Evolutionary conservation across 1,140 invertebrate genomes (phyloP), one percentile per base, ranked within the genome.

Genomic region (Pentalonia nigronervosa): DNA sequence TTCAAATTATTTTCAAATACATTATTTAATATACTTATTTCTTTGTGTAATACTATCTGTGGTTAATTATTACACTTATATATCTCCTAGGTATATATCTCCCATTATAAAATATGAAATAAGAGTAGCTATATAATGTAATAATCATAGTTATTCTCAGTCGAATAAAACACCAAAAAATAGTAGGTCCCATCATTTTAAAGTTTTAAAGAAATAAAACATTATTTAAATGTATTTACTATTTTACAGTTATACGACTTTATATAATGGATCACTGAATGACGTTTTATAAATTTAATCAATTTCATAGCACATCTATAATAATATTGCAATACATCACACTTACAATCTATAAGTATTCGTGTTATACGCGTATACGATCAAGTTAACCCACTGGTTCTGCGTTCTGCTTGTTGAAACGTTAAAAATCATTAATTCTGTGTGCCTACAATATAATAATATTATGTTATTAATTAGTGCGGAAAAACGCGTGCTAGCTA

Each of bases 1-100:
- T n/a, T 67, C 4, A n/a, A 76, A 76, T 76, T 76, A 67, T 67
- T 67, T n/a, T 17, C 14, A 76, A 76, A n/a, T n/a, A 76, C 60
- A n/a, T 76, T 76, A n/a, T 76, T 76, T 76, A 76, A 76, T 76
- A 76, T n/a, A n/a, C n/a, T n/a, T 76, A 76, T 76, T 76, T 76
- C 30, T 76, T 76, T 76, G 4, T n/a, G 30, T 67, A 67, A 14
- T 67, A 67, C 3, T 60, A 30, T 60, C 25, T 30, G 25, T 60
- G 56, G 9, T 60, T 30, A 11, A 60, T 60, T 60, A 30, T 30
- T 30, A 30, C 0, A 60, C 9, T 60, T 8, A 56, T 11, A 60
- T 14, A 60, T 7, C 1, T 56, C 1, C 7, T 56, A 60, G 50
- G 47, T 17, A 50, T 9, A 14, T 14, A 48, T 11, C 48, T 30